These are phyloP conservation scores for Heliconius hermathena DNA, from an alignment of 1,140 invertebrate genomes.

Conservation along the genomic window DNA sequence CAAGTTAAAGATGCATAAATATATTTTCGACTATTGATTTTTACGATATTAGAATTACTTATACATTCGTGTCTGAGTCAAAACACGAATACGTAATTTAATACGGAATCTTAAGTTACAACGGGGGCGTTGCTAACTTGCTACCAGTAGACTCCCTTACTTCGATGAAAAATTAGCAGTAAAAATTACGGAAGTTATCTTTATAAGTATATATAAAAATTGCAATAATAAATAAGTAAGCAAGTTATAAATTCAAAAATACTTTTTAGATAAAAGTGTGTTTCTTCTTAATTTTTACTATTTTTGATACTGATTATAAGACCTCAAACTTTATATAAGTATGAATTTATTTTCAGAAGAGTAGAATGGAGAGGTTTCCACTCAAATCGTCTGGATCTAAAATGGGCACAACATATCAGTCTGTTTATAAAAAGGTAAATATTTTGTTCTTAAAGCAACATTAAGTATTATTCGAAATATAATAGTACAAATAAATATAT, in stretches of 20 bases:
- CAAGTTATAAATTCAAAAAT: not conserved
- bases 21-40: not conserved
- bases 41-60: not conserved
- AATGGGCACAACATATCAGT: constrained; percentile 71
- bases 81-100: not conserved
- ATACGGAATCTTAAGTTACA: not conserved
- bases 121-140: constrained; percentile 23
- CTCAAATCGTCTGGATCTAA: constrained; percentile 69
- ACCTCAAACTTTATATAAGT: not conserved
- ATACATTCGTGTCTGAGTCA: not conserved
- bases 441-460: not conserved
- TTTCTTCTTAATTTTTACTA: not conserved
- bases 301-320: not conserved
- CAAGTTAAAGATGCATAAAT: not conserved
- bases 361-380: constrained; percentile 69
- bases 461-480: too few species aligned
- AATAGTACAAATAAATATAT: too few species aligned
- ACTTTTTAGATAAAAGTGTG: not conserved
- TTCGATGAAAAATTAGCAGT: not conserved
- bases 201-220: not conserved
- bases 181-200: not conserved
- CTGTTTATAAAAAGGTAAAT: constrained; percentile 72
- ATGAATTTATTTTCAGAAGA: constrained; percentile 31
- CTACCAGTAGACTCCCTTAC: not conserved
- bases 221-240: not conserved